phyloP scores from a whole-genome alignment of 2,797 vertebrate genomes.

The Craterocephalus amniculus region DNA sequence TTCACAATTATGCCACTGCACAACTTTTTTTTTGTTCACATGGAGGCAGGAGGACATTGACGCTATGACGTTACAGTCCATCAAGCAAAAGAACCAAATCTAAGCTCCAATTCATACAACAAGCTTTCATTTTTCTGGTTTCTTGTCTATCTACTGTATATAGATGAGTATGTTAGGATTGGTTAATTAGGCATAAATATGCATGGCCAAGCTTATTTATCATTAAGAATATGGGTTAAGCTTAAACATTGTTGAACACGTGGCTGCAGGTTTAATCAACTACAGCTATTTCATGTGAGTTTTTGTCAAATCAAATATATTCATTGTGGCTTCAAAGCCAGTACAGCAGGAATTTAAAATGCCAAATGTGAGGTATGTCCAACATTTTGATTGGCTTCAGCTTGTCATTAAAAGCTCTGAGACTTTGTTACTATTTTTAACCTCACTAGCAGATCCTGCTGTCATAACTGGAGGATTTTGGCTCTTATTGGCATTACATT shows the following conservation, averaged over 20 bases:
- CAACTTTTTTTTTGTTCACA: no score
- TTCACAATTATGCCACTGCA: no score
- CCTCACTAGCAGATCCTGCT: neutral
- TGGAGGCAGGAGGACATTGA: no score
- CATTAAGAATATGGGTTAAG: neutral
- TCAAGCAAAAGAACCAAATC: no score
- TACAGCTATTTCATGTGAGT: no score
- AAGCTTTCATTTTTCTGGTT: no score
- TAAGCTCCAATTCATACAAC: no score
- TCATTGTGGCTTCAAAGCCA: neutral
- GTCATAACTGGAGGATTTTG: neutral
- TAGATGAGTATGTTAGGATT: no score
- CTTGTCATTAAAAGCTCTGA: neutral
- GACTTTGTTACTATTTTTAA: constrained; percentile 8
- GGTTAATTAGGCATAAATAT: neutral
- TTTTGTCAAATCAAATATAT: no score
- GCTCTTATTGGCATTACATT: neutral
- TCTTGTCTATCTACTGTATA: no score
- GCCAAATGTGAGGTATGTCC: neutral
- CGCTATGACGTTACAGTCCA: no score
- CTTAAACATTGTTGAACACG: neutral
- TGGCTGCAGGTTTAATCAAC: neutral
- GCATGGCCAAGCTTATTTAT: neutral
- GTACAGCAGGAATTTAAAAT: neutral
- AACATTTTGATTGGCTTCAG: constrained; percentile 12